Conservation (phyloP, 2,888 invertebrate genomes). For the Rotaria sp. region DNA sequence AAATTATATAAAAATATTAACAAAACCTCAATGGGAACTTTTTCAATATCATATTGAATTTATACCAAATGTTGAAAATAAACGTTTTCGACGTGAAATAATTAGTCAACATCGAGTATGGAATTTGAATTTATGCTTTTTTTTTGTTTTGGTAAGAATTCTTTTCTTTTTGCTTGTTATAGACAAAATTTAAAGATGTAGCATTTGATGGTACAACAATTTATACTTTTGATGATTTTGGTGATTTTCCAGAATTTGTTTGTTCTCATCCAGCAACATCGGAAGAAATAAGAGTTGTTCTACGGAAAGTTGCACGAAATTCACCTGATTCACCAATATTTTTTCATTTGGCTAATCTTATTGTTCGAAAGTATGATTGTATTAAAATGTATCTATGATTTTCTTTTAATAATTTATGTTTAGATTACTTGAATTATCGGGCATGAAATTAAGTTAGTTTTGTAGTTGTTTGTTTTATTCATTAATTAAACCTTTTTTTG, state of each 20-base stretch:
- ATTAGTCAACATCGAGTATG: conserved; percentile 43
- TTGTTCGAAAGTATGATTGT: not conserved
- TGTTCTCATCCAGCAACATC: not conserved
- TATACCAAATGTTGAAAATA: conserved; percentile 48
- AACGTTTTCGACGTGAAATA: conserved; percentile 46
- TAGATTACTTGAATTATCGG: not conserved
- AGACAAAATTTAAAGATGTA: conserved; percentile 45
- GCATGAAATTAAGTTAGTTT: conserved; percentile 12
- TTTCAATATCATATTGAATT: conserved; percentile 53
- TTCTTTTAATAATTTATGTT: no score
- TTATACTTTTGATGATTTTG: conserved; percentile 5
- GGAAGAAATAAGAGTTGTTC: not conserved
- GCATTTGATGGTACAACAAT: conserved; percentile 37
- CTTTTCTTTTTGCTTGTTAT: no score
- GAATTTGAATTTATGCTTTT: conserved; percentile 32
- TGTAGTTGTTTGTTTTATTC: not conserved
- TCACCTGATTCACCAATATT: not conserved
- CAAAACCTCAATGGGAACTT: conserved; percentile 46
- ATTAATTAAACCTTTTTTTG: not conserved
- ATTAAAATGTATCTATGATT: no score
- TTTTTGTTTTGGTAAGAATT: conserved; percentile 39
- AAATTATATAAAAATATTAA: conserved; percentile 48
- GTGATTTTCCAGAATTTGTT: not conserved
- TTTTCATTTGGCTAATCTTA: conserved; percentile 23
- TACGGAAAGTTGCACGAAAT: not conserved